Base-by-base conservation (phyloP, 2,797 vertebrate species). In the Sternarchorhynchus goeldii region DNA sequence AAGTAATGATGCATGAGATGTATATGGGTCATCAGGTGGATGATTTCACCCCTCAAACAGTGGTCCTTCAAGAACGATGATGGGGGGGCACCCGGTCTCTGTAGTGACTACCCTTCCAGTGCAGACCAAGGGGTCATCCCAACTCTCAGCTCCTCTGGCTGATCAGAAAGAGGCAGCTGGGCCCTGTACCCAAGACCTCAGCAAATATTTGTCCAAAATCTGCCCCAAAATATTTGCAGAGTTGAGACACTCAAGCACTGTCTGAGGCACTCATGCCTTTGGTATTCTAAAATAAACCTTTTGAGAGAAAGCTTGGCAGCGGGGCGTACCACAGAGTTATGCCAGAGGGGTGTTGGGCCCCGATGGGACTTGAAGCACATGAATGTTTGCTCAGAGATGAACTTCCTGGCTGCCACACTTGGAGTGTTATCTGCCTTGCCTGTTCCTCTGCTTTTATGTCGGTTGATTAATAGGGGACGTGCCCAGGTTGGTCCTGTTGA, bases 251-350 rank as follows among this genome's bases (percentile, higher is more conserved):
- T 68, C 53, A 58, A 80, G 83, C 69, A 62, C 73, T 59, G 79
- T 84, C 81, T 85, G 84, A 81, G 55, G 20, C 4, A n/a, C 77
- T 86, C 80, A 84, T 81, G 65, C 65, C 55, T 55, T 78, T 59
- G 76, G 86, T 83, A 83, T 87, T 87, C 73, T 81, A 77, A 84
- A 87, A 82, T 78, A 85, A 85, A 79, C 67, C 50, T 55, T 18
- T 60, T 3, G 32, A 6, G 32, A 39, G 68, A 72, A 69, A 57
- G 14, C 36, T 53, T 34, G 67, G 56, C 17, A 59, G 59, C 7
- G 7, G 16, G 63, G 36, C 41, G 16, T 65, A 53, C 36, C 39
- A 34, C 29, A 39, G 41, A 71, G 41, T n/a, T 32, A 18, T 62
- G 25, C 5, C n/a, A 18, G 18, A n/a, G 45, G 65, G 34, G 36